These are phyloP conservation scores for Lasaia peninsularis DNA, from an alignment of 1,140 invertebrate species.

Conservation along the genomic window DNA sequence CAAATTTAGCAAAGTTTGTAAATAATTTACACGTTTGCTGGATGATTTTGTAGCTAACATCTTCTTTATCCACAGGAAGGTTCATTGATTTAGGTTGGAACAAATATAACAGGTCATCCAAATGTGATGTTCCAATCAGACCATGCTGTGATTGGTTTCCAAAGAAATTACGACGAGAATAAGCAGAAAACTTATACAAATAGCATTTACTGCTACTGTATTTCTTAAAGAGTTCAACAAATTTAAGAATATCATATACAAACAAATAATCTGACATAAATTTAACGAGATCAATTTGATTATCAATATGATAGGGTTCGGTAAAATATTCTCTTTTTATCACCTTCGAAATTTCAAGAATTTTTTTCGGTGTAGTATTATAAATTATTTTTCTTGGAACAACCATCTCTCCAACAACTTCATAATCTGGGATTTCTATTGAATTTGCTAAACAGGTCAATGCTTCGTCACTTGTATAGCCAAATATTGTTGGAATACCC, in stretches of 20 bases:
- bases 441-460: too few species aligned
- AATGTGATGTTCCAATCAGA: constrained; percentile 37
- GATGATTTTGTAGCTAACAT: constrained; percentile 46
- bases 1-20: constrained; percentile 77
- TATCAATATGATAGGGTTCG: constrained; percentile 35
- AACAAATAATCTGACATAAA: constrained; percentile 57
- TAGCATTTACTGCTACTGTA: constrained; percentile 29
- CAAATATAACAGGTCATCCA: constrained; percentile 53
- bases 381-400: constrained; percentile 39
- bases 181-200: constrained; percentile 39
- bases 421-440: background rate
- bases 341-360: constrained; percentile 43
- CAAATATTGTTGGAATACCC: background rate
- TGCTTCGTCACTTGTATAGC: background rate
- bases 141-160: constrained; percentile 29
- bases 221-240: constrained; percentile 42
- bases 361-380: constrained; percentile 27
- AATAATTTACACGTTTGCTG: constrained; percentile 66
- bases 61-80: constrained; percentile 31
- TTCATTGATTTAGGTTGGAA: constrained; percentile 39
- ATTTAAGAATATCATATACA: constrained; percentile 52
- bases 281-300: constrained; percentile 43
- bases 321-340: constrained; percentile 72
- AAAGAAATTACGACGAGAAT: constrained; percentile 40
- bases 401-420: constrained; percentile 31